Percentiles rank a stretch among this genome's conserved stretches.
These are phyloP conservation scores for Oryzaephilus surinamensis DNA, from an alignment of 1,140 invertebrate species.

Conservation along the genomic window DNA sequence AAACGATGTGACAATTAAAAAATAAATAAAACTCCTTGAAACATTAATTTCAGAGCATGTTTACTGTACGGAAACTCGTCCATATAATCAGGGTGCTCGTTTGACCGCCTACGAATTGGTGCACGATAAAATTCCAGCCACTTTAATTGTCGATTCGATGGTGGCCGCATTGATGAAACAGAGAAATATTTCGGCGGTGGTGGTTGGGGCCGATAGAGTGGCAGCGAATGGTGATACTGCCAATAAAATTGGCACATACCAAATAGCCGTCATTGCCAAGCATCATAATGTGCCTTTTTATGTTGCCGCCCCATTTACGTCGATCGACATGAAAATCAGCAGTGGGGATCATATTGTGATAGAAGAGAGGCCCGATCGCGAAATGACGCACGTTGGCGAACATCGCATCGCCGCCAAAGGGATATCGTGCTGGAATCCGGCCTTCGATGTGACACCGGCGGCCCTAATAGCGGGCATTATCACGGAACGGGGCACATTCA, in stretches of 20 bases:
- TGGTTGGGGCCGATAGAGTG: constrained; percentile 85
- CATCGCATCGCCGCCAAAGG: constrained; percentile 75
- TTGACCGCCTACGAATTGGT: constrained; percentile 94
- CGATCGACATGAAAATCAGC: constrained; percentile 75
- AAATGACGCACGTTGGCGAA: constrained; percentile 83
- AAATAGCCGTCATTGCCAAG: constrained; percentile 87
- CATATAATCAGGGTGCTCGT: constrained; percentile 94
- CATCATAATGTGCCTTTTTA: constrained; percentile 91
- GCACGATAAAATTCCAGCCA: constrained; percentile 86
- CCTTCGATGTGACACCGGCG: constrained; percentile 97
- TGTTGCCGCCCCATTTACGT: constrained; percentile 85
- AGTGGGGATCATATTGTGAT: constrained; percentile 82
- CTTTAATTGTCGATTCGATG: constrained; percentile 91
- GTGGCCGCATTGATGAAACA: constrained; percentile 81
- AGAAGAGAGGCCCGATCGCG: constrained; percentile 80
- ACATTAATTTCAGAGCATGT: constrained; percentile 59
- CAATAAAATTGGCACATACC: constrained; percentile 99
- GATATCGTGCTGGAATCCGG: constrained; percentile 95
- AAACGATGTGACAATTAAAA: constrained; percentile 19
- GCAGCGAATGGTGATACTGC: constrained; percentile 96
- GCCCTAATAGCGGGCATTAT: constrained; percentile 89
- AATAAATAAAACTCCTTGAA: neutral
- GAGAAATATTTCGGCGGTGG: constrained; percentile 64
- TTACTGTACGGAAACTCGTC: constrained; percentile 94
- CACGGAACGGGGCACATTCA: constrained; percentile 84